Base-by-base conservation (phyloP, 64 coral and sea anemone genomes). In the Porites australiensis region DNA sequence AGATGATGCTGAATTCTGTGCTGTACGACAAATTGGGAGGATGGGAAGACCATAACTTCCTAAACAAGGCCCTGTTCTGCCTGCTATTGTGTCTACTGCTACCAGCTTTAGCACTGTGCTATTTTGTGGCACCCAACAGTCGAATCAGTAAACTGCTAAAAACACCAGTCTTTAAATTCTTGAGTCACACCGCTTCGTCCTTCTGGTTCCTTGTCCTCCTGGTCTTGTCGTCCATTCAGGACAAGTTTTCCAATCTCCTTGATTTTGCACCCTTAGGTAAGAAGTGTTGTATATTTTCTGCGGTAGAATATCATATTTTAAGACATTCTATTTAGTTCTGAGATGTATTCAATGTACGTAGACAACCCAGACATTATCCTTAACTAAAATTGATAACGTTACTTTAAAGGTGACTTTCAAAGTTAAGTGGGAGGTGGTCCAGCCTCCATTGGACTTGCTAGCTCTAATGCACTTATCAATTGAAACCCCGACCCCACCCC, bases 1-100 rank as follows among this genome's bases (percentile, higher is more conserved):
- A 89, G 64, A 74, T 89, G 2, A 89, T 89, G 88, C 75, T 89
- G 44, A 89, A 89, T 21, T 60, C 88, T 10, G 88, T 89, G 13
- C 23, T 89, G 5, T 89, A 89, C 72, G 54, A 60, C 74, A 77
- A 18, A 64, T 89, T 27, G 75, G 57, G 74, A 50, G 77, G 47
- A 1, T 89, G 88, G 88, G 47, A 51, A 6, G 60, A 89, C 52
- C 88, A 75, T 2, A 62, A 45, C 8, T 37, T 50, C 44, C 22
- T 89, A 8, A 89, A 74, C 57, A 89, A 89, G 69, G 6, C 4
- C 2, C 0, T 21, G 4, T 77, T 79, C 10, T 8, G 66, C 4
- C 0, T 75, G 44, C 15, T 89, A 1, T 79, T 66, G n/a, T 49
- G 46, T 9, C 11, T 89, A 13, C 54, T 89, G 3, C 21, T 89